A percentile compares a stretch with the other conserved stretches of the same genome.
phyloP scores from a whole-genome alignment of 92 coral and sea anemone species.

The Heliopora coerulea region DNA sequence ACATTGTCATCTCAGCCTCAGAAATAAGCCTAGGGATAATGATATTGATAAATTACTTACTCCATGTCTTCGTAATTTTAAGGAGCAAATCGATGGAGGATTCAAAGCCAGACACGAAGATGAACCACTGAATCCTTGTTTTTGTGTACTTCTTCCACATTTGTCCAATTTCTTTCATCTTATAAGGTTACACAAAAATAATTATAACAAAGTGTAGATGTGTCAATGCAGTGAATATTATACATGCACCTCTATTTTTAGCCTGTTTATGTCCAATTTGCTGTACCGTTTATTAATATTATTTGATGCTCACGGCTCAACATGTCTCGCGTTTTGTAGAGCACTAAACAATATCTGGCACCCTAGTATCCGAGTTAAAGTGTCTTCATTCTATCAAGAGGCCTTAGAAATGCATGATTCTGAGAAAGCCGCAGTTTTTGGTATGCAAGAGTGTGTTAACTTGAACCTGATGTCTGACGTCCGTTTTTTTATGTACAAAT shows the following conservation, averaged over 20 bases:
- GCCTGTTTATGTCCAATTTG: background rate
- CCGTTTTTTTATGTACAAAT: no score
- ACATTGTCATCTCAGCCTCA: background rate
- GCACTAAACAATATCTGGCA: slow-evolving; percentile 73
- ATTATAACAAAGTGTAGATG: background rate
- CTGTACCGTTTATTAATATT: no score
- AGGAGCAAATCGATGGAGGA: slow-evolving; percentile 38
- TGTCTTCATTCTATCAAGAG: slow-evolving; percentile 60
- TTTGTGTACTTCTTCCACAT: slow-evolving; percentile 11
- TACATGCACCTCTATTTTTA: no score
- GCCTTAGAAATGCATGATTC: slow-evolving; percentile 80
- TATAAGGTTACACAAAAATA: slow-evolving; percentile 3
- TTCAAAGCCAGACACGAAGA: slow-evolving; percentile 22
- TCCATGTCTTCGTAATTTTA: background rate
- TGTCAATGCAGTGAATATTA: no score
- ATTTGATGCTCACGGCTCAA: no score
- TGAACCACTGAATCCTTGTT: slow-evolving; percentile 16
- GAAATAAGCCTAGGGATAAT: no score
- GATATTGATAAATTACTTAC: no score
- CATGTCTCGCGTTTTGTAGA: slow-evolving; percentile 58
- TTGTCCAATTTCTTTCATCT: slow-evolving; percentile 34
- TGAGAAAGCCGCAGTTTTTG: slow-evolving; percentile 81
- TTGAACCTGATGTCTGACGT: no score
- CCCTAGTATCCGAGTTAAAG: slow-evolving; percentile 53
- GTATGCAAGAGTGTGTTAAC: no score